A percentile compares a stretch with the other conserved stretches of the same genome.
Conservation (phyloP, 2,888 invertebrate species). For the Formica aserva region DNA sequence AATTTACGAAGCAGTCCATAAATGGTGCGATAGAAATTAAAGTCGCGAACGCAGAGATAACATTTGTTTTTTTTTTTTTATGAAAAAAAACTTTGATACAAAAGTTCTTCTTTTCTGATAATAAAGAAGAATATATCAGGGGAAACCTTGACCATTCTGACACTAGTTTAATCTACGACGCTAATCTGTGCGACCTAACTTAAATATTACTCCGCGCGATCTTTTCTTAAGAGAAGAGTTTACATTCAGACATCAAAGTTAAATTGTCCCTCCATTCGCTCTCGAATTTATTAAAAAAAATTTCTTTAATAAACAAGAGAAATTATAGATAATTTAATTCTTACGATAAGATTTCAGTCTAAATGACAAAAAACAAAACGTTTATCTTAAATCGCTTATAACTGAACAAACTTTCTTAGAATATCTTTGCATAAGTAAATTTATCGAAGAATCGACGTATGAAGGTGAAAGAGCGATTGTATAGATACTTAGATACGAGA, state of each 20-base stretch:
- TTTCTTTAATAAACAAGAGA: not conserved
- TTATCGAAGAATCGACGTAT: not conserved
- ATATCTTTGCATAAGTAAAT: not conserved
- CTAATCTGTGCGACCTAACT: constrained; percentile 17
- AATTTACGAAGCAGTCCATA: not conserved
- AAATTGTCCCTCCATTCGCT: not conserved
- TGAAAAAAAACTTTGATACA: not conserved
- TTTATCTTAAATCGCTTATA: not conserved
- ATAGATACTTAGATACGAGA: not conserved
- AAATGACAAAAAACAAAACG: not conserved
- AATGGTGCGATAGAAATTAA: not conserved
- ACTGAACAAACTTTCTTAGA: not conserved
- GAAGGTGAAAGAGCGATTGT: not conserved
- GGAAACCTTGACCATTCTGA: constrained; percentile 33
- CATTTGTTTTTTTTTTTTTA: not conserved
- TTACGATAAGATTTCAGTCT: not conserved
- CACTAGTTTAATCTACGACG: constrained; percentile 17
- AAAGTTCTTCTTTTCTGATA: constrained; percentile 9
- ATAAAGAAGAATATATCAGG: constrained; percentile 25
- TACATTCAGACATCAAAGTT: not conserved
- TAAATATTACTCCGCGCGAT: not conserved
- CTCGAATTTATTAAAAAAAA: not conserved
- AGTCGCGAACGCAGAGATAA: not conserved
- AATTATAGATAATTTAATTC: not conserved
- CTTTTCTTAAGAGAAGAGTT: not conserved